Evolutionary conservation across 2,888 invertebrate genomes (phyloP), one percentile per base, ranked within the genome.

Genomic region (Vanessa cardui): DNA sequence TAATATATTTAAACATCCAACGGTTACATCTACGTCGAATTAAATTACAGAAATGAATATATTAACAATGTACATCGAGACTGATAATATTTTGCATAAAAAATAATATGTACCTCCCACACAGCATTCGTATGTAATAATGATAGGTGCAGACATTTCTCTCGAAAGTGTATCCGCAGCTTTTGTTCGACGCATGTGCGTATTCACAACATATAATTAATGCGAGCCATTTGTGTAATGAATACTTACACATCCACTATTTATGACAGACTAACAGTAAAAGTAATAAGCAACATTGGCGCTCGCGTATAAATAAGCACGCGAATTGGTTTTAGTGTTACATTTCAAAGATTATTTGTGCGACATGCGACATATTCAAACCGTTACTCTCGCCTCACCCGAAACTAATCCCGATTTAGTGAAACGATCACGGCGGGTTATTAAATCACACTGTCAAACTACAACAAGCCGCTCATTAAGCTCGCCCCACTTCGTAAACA

Each of bases 401-500:
- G 82, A 78, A 82, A 84, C 85, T 87, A 88, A 89, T 88, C 86
- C 87, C 86, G 88, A 87, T 87, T 87, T 87, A 88, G 83, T 87
- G 87, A 85, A 89, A 87, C 89, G 86, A 89, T 87, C 86, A 83
- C 80, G 84, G 77, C 73, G 73, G 85, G 83, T 86, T 87, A 89
- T 87, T 90, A 90, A 89, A 90, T 91, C 89, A 90, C 87, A 86
- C 84, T 87, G 90, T 91, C 89, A 89, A 86, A 88, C 86, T 89
- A 87, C 87, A 87, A 87, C 89, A 84, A 86, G 86, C 86, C 85
- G 81, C 86, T 88, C 88, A 90, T 89, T 91, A 90, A 85, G 81
- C 81, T 83, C 79, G 78, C 80, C 81, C 81, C 78, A 78, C 82
- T 81, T 81, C 78, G 80, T 82, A 83, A 85, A 84, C 82, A 85